Evolutionary conservation across 2,888 invertebrate genomes (phyloP), one percentile per base, ranked within the genome.

Genomic region (Lasioglossum calceatum): DNA sequence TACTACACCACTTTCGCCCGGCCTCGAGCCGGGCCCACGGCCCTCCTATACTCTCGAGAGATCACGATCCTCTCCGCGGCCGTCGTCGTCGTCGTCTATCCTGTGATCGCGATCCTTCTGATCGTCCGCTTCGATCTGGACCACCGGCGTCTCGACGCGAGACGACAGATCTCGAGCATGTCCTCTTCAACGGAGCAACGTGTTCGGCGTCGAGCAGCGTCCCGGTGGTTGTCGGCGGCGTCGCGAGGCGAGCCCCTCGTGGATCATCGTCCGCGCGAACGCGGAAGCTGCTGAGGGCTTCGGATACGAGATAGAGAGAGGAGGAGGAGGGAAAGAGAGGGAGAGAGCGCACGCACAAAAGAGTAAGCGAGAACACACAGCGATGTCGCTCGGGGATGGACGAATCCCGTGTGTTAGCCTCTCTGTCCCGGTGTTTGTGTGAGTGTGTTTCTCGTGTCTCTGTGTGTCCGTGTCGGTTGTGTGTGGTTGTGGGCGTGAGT

Each of bases 251-350:
- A 58, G 71, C 76, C 64, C 72, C 84, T 77, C 77, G 44, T 50
- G 84, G 84, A 84, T 67, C 83, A 83, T 83, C 75, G 83, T 32
- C 77, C 83, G 76, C 72, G 83, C 61, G 83, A 76, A 84, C 72
- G 71, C 71, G 72, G 47, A 61, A 39, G 54, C 54, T 54, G 16
- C 73, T 36, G 36, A 27, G 42, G 8, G 39, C 42, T n/a, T 50
- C 50, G 32, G 4, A 47, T 19, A 23, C 4, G 70, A n/a, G 44
- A 58, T 14, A 64, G 36, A 54, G 71, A 39, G n/a, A 12, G n/a
- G 3, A 4, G 14, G 10, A 2, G 50, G 32, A 4, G 32, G 27
- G n/a, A 36, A 3, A 36, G 36, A 23, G n/a, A 12, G 76, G n/a
- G 72, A 12, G 16, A 8, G 23, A 36, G 44, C 7, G 23, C 7